Base-by-base conservation (phyloP, 2,888 invertebrate genomes). In the Oligia latruncula region DNA sequence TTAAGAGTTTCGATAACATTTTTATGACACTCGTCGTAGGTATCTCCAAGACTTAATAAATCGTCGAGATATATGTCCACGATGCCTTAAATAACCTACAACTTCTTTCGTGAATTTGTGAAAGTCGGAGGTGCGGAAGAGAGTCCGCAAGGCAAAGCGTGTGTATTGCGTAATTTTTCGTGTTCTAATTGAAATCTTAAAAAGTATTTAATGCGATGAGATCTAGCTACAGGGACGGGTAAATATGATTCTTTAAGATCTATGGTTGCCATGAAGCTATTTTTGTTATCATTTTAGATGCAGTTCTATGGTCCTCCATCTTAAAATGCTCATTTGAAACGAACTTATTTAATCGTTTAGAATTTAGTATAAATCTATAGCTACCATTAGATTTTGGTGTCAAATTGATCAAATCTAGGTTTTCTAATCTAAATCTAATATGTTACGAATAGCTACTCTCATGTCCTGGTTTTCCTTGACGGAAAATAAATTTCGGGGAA, bases 241-340 rank as follows among this genome's bases (percentile, higher is more conserved):
- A 66, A 43, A 13, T 66, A 66, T 66, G 43, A 66, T 43, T 66
- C 66, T 43, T 66, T 66, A 66, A 43, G 66, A 43, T 66, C 66
- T 23, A 66, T 43, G 43, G 23, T 66, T 66, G 66, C 66, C 66
- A 66, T 43, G 66, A 66, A 66, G 23, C 66, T 9, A 43, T 66
- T 66, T 23, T 66, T 43, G 43, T 2, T 43, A 66, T 23, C 43
- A 66, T 66, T 66, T 66, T 66, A 43, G 43, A 43, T 66, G n/a
- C 43, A 15, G 43, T 67, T 67, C 66, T 67, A 43, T 67, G 66
- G n/a, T 67, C 66, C 13, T 67, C 66, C 43, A 67, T 46, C 15
- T 67, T 67, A 43, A 67, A 67, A n/a, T n/a, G 35, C 17, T 65
- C 64, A 65, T 65, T 65, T 65, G 35, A 40, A 20, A 65, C 35